Conservation (phyloP, 2,113 vertebrate species). For the Hystrix cristata region DNA sequence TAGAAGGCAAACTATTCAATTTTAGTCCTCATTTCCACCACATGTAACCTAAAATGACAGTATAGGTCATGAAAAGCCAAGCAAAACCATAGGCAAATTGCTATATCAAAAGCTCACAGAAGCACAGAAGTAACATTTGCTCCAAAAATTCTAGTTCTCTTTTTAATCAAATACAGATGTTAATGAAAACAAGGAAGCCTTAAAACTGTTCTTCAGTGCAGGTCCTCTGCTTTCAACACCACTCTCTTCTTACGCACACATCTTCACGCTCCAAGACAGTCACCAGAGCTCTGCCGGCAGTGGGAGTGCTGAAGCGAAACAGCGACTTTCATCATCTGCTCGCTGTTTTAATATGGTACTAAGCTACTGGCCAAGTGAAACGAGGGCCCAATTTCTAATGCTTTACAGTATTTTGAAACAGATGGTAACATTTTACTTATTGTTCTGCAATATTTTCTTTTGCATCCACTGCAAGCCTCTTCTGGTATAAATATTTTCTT, state of each 20-base stretch:
- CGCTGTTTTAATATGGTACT: conserved; percentile 72
- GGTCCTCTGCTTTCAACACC: conserved; percentile 15
- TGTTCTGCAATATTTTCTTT: conserved; percentile 77
- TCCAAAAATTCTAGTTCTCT: neutral
- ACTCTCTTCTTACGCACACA: neutral
- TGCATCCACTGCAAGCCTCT: conserved; percentile 63
- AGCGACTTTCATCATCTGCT: conserved; percentile 66
- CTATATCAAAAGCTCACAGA: neutral
- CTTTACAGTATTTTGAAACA: conserved; percentile 75
- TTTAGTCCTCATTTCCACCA: conserved; percentile 36
- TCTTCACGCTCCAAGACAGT: conserved; percentile 57
- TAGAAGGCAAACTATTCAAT: neutral
- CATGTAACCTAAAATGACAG: conserved; percentile 12
- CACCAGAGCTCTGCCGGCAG: neutral
- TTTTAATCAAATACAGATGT: conserved; percentile 27
- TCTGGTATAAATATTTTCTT: conserved; percentile 79
- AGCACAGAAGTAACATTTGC: neutral
- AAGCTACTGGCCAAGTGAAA: conserved; percentile 74
- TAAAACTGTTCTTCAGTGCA: neutral
- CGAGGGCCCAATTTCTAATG: conserved; percentile 67
- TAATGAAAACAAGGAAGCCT: conserved; percentile 39
- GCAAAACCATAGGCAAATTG: neutral
- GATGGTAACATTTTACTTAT: conserved; percentile 81
- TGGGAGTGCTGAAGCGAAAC: conserved; percentile 31
- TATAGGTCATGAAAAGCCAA: conserved; percentile 18